phyloP scores from a whole-genome alignment of 1,140 invertebrate genomes.

The Drosophila suzukii region DNA sequence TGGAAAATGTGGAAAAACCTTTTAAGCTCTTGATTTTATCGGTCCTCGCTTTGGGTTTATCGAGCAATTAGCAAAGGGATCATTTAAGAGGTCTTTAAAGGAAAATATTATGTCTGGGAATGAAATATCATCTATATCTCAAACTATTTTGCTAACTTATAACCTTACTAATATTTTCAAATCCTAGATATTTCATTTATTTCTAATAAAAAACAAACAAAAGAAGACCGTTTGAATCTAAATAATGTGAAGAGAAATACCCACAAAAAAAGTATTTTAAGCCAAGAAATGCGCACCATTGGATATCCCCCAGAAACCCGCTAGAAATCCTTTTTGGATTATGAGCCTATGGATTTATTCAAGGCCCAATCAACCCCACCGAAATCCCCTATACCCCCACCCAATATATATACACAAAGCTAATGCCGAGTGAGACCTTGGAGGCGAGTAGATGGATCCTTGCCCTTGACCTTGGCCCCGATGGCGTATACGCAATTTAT shows the following conservation, averaged over 20 bases:
- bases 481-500: slow-evolving; percentile 49
- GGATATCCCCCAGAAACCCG: background rate
- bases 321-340: slow-evolving; percentile 3
- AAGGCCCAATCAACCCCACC: slow-evolving; percentile 9
- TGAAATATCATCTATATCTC: no score
- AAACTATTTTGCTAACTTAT: no score
- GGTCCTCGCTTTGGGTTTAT: background rate
- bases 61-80: background rate
- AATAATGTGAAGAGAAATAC: no score
- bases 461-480: slow-evolving; percentile 52
- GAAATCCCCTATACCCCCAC: background rate
- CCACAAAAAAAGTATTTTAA: no score
- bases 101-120: no score
- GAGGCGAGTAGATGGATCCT: slow-evolving; percentile 20
- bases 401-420: background rate
- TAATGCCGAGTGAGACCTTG: slow-evolving; percentile 4
- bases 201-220: no score
- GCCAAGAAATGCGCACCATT: background rate
- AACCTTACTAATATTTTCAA: no score
- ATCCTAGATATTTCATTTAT: no score
- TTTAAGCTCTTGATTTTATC: slow-evolving; percentile 1
- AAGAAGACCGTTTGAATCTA: no score
- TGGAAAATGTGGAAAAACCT: slow-evolving; percentile 8
- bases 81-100: background rate
- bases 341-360: slow-evolving; percentile 28